phyloP scores from a whole-genome alignment of 2,888 invertebrate genomes.

The Bellardia bayeri region DNA sequence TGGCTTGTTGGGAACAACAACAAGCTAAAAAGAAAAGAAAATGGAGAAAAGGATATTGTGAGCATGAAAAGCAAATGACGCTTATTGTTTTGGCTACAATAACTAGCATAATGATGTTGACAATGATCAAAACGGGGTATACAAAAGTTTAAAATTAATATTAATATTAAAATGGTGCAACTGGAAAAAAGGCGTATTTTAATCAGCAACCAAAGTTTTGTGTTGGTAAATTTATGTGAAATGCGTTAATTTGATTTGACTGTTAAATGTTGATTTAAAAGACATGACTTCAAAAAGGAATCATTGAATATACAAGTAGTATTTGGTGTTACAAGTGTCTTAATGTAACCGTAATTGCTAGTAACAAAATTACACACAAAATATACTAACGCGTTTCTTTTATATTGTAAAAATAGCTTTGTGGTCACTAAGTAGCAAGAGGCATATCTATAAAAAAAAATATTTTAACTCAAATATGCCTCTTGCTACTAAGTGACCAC shows the following conservation, averaged over 20 bases:
- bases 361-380: no score
- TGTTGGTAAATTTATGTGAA: neutral
- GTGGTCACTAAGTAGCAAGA: no score
- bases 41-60: conserved; percentile 38
- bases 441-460: no score
- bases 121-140: conserved; percentile 37
- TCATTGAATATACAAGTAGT: no score
- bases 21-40: neutral
- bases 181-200: neutral
- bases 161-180: neutral
- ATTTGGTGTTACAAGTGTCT: no score
- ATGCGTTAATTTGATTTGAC: neutral
- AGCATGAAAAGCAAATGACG: conserved; percentile 67
- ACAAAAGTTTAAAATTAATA: conserved; percentile 28
- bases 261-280: neutral
- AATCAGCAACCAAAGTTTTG: conserved; percentile 24
- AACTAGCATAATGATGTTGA: conserved; percentile 55
- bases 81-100: conserved; percentile 63
- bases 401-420: no score
- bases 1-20: neutral
- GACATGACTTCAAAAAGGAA: no score
- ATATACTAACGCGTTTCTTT: no score
- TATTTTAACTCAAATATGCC: no score
- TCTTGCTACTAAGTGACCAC: no score
- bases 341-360: no score